phyloP scores from a whole-genome alignment of 2,888 invertebrate genomes.

The Tiliacea citrago region DNA sequence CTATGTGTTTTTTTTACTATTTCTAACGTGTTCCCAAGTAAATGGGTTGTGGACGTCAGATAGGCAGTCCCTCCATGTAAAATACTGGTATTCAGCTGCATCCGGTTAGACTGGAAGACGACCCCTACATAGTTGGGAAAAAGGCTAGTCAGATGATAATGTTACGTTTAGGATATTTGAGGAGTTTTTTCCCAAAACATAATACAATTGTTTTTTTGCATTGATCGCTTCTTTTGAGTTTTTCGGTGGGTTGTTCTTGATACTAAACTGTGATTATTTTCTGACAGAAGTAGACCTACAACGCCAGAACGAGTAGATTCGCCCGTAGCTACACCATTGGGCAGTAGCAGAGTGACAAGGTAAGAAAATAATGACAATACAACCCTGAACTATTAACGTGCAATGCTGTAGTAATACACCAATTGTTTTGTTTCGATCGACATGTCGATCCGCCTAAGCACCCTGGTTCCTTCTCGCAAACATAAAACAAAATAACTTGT shows the following conservation, averaged over 20 bases:
- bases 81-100: no score
- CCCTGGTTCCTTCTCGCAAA: neutral
- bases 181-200: no score
- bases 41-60: neutral
- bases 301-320: slow-evolving; percentile 83
- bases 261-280: neutral
- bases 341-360: slow-evolving; percentile 73
- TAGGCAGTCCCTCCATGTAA: no score
- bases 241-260: neutral
- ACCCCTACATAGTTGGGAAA: no score
- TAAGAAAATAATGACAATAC: slow-evolving; percentile 53
- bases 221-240: neutral
- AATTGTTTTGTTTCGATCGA: neutral
- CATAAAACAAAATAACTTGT: neutral
- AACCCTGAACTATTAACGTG: neutral
- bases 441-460: neutral
- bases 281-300: slow-evolving; percentile 73
- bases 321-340: slow-evolving; percentile 73
- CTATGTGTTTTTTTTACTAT: neutral
- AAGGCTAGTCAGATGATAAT: no score
- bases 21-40: neutral
- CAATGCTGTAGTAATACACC: neutral
- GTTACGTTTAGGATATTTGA: neutral
- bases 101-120: neutral
- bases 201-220: neutral